Conservation (phyloP, 2,888 invertebrate species). For the Sarcophaga subvicina region DNA sequence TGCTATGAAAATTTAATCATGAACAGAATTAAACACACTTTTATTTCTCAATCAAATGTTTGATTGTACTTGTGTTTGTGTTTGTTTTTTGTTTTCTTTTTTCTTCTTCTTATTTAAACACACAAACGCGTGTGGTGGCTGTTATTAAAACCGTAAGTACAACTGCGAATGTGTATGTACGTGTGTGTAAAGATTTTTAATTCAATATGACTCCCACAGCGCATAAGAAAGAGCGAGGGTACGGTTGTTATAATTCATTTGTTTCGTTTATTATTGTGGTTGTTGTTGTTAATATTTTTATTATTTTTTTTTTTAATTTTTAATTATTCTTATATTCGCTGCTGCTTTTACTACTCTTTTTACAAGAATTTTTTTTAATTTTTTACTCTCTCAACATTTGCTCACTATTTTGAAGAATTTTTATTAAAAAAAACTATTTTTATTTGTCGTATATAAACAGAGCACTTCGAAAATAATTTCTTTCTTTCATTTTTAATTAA, state of each 20-base stretch:
- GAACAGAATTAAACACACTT: neutral
- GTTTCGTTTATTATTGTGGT: no score
- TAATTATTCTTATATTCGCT: neutral
- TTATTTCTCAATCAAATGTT: neutral
- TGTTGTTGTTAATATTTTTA: neutral
- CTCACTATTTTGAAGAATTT: neutral
- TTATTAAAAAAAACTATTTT: neutral
- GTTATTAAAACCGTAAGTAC: neutral
- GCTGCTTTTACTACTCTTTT: no score
- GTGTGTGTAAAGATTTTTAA: neutral
- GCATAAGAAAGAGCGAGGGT: no score
- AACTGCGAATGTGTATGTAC: neutral
- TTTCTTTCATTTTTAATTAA: no score
- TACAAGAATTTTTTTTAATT: neutral
- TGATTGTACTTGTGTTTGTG: neutral
- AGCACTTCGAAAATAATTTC: no score
- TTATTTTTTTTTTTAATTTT: slow-evolving; percentile 3
- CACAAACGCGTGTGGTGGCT: neutral
- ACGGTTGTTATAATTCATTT: no score
- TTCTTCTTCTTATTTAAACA: neutral
- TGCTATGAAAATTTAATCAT: neutral
- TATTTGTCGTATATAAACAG: no score
- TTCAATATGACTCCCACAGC: slow-evolving; percentile 2
- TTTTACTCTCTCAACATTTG: neutral
- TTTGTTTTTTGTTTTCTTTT: neutral